A percentile compares a stretch with the other conserved stretches of the same genome.
Conservation (phyloP, 2,888 invertebrate genomes). For the Ochropacha duplaris region DNA sequence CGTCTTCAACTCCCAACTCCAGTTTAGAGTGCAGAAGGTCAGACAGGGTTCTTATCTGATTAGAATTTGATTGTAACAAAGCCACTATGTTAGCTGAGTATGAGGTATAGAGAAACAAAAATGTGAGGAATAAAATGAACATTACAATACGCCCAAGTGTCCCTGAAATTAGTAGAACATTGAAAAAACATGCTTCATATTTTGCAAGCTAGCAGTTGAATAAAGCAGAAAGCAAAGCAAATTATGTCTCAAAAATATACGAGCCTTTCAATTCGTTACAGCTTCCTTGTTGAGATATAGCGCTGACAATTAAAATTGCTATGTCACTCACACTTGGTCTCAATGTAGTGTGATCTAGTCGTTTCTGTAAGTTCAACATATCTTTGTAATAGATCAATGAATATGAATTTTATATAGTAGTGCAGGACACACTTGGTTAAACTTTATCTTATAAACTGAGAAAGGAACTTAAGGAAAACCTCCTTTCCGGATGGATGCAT, state of each 20-base stretch:
- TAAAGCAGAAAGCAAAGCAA: too few species aligned
- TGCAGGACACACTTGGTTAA: too few species aligned
- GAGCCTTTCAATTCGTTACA: slow-evolving; percentile 50
- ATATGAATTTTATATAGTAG: too few species aligned
- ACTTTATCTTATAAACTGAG: too few species aligned
- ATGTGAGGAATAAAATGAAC: slow-evolving; percentile 82
- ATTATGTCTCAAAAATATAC: neutral
- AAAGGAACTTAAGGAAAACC: too few species aligned
- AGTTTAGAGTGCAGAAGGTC: slow-evolving; percentile 86
- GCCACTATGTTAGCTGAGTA: slow-evolving; percentile 90
- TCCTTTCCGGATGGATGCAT: too few species aligned
- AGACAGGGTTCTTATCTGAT: slow-evolving; percentile 83
- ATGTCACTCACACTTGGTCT: slow-evolving; percentile 72
- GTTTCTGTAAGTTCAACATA: slow-evolving; percentile 23
- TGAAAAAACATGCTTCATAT: neutral
- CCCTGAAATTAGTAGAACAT: slow-evolving; percentile 47
- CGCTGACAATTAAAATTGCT: slow-evolving; percentile 79
- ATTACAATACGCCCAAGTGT: slow-evolving; percentile 82
- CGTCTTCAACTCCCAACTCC: slow-evolving; percentile 85
- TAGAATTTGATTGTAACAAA: slow-evolving; percentile 86
- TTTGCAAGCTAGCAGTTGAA: neutral
- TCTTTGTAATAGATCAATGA: neutral
- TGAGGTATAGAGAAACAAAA: slow-evolving; percentile 87
- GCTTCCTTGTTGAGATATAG: slow-evolving; percentile 84
- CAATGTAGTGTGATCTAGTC: slow-evolving; percentile 35